Conservation (phyloP, 2,888 invertebrate genomes). For the Erebia epiphron region DNA sequence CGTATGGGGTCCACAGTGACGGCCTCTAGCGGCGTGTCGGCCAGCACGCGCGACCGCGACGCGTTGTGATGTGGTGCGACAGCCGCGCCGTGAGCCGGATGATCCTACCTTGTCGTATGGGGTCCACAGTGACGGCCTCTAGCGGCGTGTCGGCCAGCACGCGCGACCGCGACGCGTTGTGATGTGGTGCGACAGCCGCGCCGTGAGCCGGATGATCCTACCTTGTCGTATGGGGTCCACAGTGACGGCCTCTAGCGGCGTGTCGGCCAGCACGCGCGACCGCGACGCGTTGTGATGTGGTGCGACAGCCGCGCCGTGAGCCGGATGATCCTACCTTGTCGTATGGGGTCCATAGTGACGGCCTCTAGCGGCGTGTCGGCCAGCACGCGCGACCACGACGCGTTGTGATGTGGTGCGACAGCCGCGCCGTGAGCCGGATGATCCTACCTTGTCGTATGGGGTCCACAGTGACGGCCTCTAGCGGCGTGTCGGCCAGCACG, state of each 20-base stretch:
- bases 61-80: slow-evolving; percentile 43
- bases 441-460: slow-evolving; percentile 47
- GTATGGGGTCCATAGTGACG: slow-evolving; percentile 48
- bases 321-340: slow-evolving; percentile 43
- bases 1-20: slow-evolving; percentile 49
- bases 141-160: slow-evolving; percentile 60
- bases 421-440: slow-evolving; percentile 44
- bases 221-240: slow-evolving; percentile 52
- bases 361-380: slow-evolving; percentile 56
- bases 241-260: slow-evolving; percentile 47
- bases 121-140: slow-evolving; percentile 46
- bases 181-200: slow-evolving; percentile 50
- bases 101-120: slow-evolving; percentile 46
- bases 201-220: slow-evolving; percentile 41
- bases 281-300: slow-evolving; percentile 40
- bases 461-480: slow-evolving; percentile 49
- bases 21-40: slow-evolving; percentile 54
- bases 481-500: slow-evolving; percentile 58
- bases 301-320: slow-evolving; percentile 54
- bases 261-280: slow-evolving; percentile 56
- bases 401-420: slow-evolving; percentile 46
- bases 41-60: slow-evolving; percentile 48
- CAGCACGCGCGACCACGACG: slow-evolving; percentile 47
- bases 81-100: slow-evolving; percentile 47
- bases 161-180: slow-evolving; percentile 41